Evolutionary conservation across 2,113 vertebrate species (phyloP).

Genomic region (Dascyllus trimaculatus): DNA sequence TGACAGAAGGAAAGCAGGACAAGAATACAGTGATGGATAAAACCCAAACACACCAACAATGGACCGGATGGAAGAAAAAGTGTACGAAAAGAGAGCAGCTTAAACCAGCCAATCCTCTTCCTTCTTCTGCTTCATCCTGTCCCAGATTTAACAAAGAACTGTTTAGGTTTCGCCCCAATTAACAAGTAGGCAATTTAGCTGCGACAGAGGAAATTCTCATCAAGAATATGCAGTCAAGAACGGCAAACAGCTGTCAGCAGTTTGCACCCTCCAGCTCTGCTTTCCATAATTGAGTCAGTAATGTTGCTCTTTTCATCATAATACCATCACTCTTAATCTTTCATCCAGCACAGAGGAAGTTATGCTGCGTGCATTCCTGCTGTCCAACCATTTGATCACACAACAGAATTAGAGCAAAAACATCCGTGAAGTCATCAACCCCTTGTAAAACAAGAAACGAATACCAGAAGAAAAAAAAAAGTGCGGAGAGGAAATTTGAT

Average conservation of each 20-base stretch:
- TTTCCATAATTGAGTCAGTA: conserved; percentile 67
- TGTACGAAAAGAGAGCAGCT: conserved; percentile 57
- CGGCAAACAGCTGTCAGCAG: conserved; percentile 74
- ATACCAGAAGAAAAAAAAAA: neutral
- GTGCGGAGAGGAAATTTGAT: conserved; percentile 18
- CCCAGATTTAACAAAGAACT: conserved; percentile 63
- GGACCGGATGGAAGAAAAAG: conserved; percentile 32
- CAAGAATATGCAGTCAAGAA: conserved; percentile 46
- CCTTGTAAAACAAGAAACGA: conserved; percentile 62
- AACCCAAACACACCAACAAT: conserved; percentile 40
- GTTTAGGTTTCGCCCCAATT: conserved; percentile 67
- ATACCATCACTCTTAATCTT: conserved; percentile 64
- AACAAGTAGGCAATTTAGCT: conserved; percentile 63
- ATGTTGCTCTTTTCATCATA: conserved; percentile 69
- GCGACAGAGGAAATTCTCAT: conserved; percentile 61
- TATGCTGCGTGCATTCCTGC: conserved; percentile 24
- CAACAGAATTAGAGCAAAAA: conserved; percentile 58
- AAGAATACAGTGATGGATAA: conserved; percentile 25
- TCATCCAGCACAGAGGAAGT: conserved; percentile 50
- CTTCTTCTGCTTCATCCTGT: conserved; percentile 19
- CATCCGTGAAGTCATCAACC: conserved; percentile 52
- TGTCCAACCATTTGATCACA: conserved; percentile 49
- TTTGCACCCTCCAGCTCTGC: conserved; percentile 53
- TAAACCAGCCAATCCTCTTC: conserved; percentile 50
- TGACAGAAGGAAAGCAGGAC: conserved; percentile 41